phyloP scores from a whole-genome alignment of 2,113 vertebrate species.

The Cyphotilapia sp. region DNA sequence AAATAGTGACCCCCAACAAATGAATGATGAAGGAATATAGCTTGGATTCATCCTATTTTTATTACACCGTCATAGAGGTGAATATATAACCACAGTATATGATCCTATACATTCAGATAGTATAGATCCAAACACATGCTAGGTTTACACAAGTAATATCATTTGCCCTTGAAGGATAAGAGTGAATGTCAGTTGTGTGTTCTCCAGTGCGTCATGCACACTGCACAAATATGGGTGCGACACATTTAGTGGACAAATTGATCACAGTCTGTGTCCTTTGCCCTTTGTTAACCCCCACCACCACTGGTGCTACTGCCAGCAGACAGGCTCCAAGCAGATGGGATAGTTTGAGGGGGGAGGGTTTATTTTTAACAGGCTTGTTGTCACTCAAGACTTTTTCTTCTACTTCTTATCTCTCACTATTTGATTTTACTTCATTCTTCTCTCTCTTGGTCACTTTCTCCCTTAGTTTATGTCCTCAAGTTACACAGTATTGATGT shows the following conservation, averaged over 20 bases:
- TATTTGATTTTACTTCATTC: neutral
- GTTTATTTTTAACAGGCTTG: neutral
- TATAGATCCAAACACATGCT: neutral
- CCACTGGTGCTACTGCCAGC: neutral
- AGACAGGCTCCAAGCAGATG: constrained; percentile 54
- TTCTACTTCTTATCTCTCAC: neutral
- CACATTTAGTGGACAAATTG: constrained; percentile 42
- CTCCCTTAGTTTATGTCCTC: neutral
- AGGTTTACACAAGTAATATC: neutral
- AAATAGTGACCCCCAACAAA: neutral
- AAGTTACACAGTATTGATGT: neutral
- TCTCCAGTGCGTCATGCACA: neutral
- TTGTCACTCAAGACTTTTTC: constrained; percentile 10
- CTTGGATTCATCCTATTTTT: neutral
- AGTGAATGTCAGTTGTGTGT: neutral
- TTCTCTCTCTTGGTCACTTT: neutral
- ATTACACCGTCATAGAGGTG: neutral
- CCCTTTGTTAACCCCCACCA: constrained; percentile 24
- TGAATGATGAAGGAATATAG: neutral
- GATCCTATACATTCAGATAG: neutral
- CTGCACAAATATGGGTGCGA: neutral
- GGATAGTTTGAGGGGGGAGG: constrained; percentile 21
- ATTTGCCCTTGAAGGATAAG: neutral
- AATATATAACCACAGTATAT: neutral
- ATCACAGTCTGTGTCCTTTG: constrained; percentile 65